phyloP scores from a whole-genome alignment of 2,888 invertebrate genomes.

The Desoria tigrina region DNA sequence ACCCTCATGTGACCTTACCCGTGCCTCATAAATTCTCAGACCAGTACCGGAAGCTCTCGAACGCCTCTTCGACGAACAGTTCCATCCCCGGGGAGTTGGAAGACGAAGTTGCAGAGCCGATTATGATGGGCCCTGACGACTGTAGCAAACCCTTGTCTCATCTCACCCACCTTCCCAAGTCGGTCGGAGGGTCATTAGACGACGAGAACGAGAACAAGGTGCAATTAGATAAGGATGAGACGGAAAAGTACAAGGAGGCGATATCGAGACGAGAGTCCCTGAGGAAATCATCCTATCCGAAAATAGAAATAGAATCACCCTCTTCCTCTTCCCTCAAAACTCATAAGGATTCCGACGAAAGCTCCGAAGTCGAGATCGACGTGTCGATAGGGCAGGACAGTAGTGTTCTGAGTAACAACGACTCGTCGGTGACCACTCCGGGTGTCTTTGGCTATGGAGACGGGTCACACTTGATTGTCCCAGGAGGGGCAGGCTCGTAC shows the following conservation, averaged over 20 bases:
- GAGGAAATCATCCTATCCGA: constrained; percentile 36
- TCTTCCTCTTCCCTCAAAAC: constrained; percentile 48
- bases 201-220: constrained; percentile 15
- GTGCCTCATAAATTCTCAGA: constrained; percentile 74
- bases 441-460: not conserved
- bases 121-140: not conserved
- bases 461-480: not conserved
- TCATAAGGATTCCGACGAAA: constrained; percentile 45
- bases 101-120: constrained; percentile 35
- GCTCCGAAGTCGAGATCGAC: constrained; percentile 18
- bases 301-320: constrained; percentile 52
- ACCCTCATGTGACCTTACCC: constrained; percentile 62
- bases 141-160: not conserved
- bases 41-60: constrained; percentile 42
- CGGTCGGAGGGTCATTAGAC: constrained; percentile 1
- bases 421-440: constrained; percentile 14
- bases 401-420: constrained; percentile 31
- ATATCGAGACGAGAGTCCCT: not conserved
- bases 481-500: not conserved
- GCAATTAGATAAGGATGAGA: constrained; percentile 18
- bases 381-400: constrained; percentile 34
- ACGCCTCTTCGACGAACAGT: constrained; percentile 38
- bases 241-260: constrained; percentile 21
- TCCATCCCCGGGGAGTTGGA: constrained; percentile 40
- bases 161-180: not conserved